These are phyloP conservation scores for Epirrita christyi DNA, from an alignment of 2,888 invertebrate species.

Conservation along the genomic window DNA sequence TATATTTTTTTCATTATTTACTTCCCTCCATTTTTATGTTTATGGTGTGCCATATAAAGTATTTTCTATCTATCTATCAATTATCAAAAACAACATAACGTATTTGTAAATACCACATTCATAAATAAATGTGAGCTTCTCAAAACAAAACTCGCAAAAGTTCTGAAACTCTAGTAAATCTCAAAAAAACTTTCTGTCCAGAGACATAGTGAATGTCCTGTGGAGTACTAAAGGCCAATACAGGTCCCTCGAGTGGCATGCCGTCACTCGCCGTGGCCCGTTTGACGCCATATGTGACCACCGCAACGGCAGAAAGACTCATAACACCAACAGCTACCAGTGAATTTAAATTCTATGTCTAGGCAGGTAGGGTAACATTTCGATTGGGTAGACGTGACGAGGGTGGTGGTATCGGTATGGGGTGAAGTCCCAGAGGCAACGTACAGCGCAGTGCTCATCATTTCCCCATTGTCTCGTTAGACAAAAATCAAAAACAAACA, in stretches of 20 bases:
- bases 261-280: conserved; percentile 80
- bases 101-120: neutral
- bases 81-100: neutral
- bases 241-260: conserved; percentile 75
- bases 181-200: conserved; percentile 57
- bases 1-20: too few species aligned
- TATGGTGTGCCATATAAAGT: too few species aligned
- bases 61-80: too few species aligned
- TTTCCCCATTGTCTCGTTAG: conserved; percentile 85
- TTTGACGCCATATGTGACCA: conserved; percentile 81
- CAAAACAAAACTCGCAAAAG: conserved; percentile 14
- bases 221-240: conserved; percentile 73
- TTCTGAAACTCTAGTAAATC: conserved; percentile 45
- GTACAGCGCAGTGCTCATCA: conserved; percentile 80
- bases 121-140: neutral
- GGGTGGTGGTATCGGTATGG: conserved; percentile 68
- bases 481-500: conserved; percentile 85
- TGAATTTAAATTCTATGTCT: conserved; percentile 55
- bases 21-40: too few species aligned
- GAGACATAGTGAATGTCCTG: conserved; percentile 68
- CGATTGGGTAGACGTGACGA: conserved; percentile 41
- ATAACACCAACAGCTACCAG: conserved; percentile 45
- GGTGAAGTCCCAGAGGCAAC: conserved; percentile 81
- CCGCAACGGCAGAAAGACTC: conserved; percentile 54
- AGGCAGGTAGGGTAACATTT: conserved; percentile 58